These are phyloP conservation scores for Aurelia sp. DNA, from an alignment of 30 jellyfish, hydroid and myxozoan species.

Conservation along the genomic window DNA sequence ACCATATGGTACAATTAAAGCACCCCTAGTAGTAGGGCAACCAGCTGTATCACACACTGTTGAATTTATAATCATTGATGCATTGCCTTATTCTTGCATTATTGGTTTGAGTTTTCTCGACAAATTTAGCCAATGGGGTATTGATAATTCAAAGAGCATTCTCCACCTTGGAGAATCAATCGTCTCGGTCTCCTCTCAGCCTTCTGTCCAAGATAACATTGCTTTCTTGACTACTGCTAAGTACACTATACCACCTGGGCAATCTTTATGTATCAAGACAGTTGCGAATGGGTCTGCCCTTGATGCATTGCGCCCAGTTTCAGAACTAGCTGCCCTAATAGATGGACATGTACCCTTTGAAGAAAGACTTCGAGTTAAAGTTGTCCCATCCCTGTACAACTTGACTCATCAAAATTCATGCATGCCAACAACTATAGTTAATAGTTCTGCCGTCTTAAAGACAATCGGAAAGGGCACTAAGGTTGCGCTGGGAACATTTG, in stretches of 20 bases:
- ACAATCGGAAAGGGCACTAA: slow-evolving; percentile 27
- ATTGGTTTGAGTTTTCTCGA: no score
- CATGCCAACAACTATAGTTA: not conserved
- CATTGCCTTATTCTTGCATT: no score
- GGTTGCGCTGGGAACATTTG: slow-evolving; percentile 17
- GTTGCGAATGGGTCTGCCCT: slow-evolving; percentile 29
- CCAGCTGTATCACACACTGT: slow-evolving; percentile 15
- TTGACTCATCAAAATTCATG: no score
- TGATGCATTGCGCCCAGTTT: not conserved
- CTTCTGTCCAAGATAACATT: no score
- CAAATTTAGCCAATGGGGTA: no score
- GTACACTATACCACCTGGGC: slow-evolving; percentile 31
- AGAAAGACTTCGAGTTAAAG: not conserved
- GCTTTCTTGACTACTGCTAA: not conserved
- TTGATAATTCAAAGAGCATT: no score
- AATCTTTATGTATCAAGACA: slow-evolving; percentile 2
- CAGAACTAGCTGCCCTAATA: not conserved
- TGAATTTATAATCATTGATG: not conserved
- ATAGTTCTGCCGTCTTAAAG: slow-evolving; percentile 8
- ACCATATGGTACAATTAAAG: slow-evolving; percentile 4
- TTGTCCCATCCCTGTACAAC: not conserved
- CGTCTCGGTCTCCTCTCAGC: no score
- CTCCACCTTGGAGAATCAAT: no score
- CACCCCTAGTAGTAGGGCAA: slow-evolving; percentile 22
- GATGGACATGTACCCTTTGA: slow-evolving; percentile 19